Evolutionary conservation across 2,888 invertebrate species (phyloP), one percentile per base, ranked within the genome.

Genomic region (Cantharis nigra): DNA sequence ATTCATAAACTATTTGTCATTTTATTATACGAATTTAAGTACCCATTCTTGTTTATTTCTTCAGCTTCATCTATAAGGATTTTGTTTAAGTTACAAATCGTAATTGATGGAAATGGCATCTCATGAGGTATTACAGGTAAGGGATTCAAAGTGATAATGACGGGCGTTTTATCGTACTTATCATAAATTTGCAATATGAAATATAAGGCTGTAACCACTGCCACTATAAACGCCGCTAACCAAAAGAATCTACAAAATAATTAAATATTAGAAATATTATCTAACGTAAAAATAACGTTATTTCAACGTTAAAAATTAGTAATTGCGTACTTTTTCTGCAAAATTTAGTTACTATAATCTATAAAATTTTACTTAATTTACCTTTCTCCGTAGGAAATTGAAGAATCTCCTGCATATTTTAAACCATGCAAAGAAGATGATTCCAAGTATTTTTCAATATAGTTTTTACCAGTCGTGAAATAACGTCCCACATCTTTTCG

Each of bases 41-140:
- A 88, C 88, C 87, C 88, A 20, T 84, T 83, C 63, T 81, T 82
- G 23, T 82, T 81, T 69, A 91, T 90, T 69, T 89, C 88, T 80
- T 89, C 88, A 3, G 92, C 94, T 75, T 92, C 92, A 20, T 89
- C 90, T 80, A 90, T 92, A 83, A 93, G 92, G 0, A 93, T 95
- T 85, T 95, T 94, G 86, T 96, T 96, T 87, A 95, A 93, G 85
- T 96, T 96, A 86, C 96, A 96, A 78, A 96, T 92, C 0, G 96
- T 96, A 1, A 96, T 89, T 0, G 96, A 94, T 0, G 96, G 96
- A 87, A 96, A 96, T 0, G 96, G 96, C 76, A 96, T 91, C 75
- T 92, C 89, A 3, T 90, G 90, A 0, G 96, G 89, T 0, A 91
- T 90, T 77, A 93, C 92, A 70, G 93, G 92, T 81, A 92, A 91